Conservation (phyloP, 2,113 vertebrate species). For the Myiagra hebetior region DNA sequence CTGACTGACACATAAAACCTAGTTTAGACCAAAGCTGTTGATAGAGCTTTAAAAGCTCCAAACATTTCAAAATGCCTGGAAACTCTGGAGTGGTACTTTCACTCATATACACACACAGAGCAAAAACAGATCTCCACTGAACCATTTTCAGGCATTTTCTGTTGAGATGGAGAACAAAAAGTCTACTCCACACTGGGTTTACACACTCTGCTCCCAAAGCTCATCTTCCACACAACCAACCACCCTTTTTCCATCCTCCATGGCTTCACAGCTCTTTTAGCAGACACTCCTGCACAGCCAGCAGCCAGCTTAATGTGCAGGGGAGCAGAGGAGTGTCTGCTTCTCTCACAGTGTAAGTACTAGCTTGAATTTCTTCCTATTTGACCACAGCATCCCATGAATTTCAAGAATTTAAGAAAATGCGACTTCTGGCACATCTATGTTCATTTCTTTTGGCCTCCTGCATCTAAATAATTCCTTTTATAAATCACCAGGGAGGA, state of each 20-base stretch:
- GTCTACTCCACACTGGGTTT: background rate
- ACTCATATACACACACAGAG: background rate
- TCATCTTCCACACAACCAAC: background rate
- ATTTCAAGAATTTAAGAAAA: background rate
- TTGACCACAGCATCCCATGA: background rate
- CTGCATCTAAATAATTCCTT: background rate
- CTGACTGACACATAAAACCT: background rate
- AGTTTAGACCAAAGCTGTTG: background rate
- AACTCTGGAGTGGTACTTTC: background rate
- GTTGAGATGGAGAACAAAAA: background rate
- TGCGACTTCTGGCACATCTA: background rate
- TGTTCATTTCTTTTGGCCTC: background rate
- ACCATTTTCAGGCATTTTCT: background rate
- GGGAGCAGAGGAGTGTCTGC: background rate
- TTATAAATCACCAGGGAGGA: background rate
- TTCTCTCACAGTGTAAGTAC: accelerated
- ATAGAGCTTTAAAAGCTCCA: background rate
- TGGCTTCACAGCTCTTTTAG: background rate
- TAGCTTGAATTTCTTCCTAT: background rate
- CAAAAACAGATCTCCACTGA: accelerated
- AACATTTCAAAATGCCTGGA: background rate
- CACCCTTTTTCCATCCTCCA: background rate
- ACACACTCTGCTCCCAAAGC: background rate
- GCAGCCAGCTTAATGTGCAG: accelerated
- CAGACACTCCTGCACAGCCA: background rate